phyloP scores from a whole-genome alignment of 2,113 vertebrate genomes.

The Sula dactylatra region DNA sequence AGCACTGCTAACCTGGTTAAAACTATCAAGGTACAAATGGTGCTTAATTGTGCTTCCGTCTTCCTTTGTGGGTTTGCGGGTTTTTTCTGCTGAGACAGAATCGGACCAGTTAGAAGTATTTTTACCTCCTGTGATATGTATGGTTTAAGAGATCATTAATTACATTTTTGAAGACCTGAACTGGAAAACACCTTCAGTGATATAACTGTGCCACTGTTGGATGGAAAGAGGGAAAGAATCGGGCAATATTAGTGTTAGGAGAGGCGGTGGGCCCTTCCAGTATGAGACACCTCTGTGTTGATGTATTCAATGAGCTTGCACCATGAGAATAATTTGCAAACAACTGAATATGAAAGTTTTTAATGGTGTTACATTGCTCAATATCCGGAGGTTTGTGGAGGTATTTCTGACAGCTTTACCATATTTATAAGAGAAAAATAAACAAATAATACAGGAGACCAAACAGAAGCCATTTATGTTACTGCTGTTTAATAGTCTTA shows the following conservation, averaged over 20 bases:
- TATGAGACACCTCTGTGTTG: not conserved
- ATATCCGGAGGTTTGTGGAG: not conserved
- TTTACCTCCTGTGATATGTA: not conserved
- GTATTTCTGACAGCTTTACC: not conserved
- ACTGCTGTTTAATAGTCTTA: not conserved
- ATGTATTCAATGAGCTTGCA: not conserved
- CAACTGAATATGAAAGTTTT: not conserved
- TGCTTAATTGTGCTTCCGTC: not conserved
- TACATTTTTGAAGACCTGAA: not conserved
- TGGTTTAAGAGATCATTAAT: not conserved
- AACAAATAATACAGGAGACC: not conserved
- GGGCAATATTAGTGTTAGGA: not conserved
- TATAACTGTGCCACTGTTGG: not conserved
- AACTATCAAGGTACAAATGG: constrained; percentile 91
- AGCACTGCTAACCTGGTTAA: constrained; percentile 98
- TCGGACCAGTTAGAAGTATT: not conserved
- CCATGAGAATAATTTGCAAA: not conserved
- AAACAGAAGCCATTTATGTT: not conserved
- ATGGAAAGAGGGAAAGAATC: not conserved
- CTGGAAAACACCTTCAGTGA: not conserved
- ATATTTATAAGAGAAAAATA: not conserved
- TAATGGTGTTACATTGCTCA: not conserved
- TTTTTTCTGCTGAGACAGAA: not conserved
- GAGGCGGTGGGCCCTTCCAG: not conserved
- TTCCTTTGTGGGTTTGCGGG: not conserved